Percentiles rank a stretch among this genome's conserved stretches.
Conservation (phyloP, 2,888 invertebrate species). For the Ophraella communa region DNA sequence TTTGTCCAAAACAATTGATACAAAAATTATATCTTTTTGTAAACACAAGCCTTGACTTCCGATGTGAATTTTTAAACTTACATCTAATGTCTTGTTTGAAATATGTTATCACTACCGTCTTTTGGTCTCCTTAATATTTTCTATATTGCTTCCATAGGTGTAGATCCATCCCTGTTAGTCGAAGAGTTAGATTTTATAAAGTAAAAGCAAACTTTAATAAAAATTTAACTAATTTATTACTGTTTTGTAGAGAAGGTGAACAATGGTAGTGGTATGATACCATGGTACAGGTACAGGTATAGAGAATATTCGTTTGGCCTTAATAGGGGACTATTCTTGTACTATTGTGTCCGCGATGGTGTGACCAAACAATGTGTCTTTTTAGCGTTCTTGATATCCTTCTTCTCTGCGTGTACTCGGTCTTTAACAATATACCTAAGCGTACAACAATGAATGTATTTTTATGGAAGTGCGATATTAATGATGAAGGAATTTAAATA, state of each 20-base stretch:
- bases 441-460: not conserved
- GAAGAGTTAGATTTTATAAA: slow-evolving; percentile 47
- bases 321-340: slow-evolving; percentile 50
- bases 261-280: slow-evolving; percentile 46
- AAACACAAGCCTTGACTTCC: too few species aligned
- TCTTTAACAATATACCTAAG: slow-evolving; percentile 4
- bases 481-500: not conserved
- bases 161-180: not conserved
- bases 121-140: too few species aligned
- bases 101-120: too few species aligned
- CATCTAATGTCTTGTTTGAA: too few species aligned
- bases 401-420: not conserved
- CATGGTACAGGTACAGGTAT: slow-evolving; percentile 23
- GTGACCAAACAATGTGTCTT: slow-evolving; percentile 50
- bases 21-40: too few species aligned
- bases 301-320: slow-evolving; percentile 44
- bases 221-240: slow-evolving; percentile 52
- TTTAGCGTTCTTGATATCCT: slow-evolving; percentile 19
- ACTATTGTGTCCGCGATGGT: slow-evolving; percentile 49
- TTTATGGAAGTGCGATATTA: not conserved
- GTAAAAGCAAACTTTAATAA: slow-evolving; percentile 45
- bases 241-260: slow-evolving; percentile 47
- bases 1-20: too few species aligned
- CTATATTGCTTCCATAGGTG: too few species aligned
- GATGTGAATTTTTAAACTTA: too few species aligned